phyloP scores from a whole-genome alignment of 2,797 vertebrate species.

The Iguana delicatissima region DNA sequence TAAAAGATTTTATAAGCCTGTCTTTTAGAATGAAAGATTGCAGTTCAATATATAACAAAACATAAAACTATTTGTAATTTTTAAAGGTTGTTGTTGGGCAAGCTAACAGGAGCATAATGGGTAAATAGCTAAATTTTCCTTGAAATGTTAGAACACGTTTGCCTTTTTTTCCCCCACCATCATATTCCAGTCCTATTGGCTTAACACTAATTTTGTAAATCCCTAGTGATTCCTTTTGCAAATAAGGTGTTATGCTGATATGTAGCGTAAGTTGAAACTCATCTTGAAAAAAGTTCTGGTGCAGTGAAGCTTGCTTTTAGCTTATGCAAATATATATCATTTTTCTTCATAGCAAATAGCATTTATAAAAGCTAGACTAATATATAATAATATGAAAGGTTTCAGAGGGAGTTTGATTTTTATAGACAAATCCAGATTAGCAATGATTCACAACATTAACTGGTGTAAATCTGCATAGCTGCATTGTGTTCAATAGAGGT shows the following conservation, averaged over 20 bases:
- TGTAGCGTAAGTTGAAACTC: slow-evolving; percentile 13
- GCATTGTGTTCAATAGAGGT: slow-evolving; percentile 1
- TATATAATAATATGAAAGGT: background rate
- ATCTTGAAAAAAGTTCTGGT: slow-evolving; percentile 26
- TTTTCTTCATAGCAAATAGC: slow-evolving; percentile 17
- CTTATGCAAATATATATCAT: slow-evolving; percentile 13
- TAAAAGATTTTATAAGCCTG: too few relatives aligned
- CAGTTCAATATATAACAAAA: too few relatives aligned
- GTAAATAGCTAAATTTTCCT: slow-evolving; percentile 2
- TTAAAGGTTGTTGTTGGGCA: too few relatives aligned
- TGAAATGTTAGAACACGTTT: slow-evolving; percentile 12
- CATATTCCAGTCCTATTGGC: background rate
- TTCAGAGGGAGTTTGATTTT: slow-evolving; percentile 17
- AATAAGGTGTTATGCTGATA: slow-evolving; percentile 25
- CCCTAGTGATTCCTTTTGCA: slow-evolving; percentile 18
- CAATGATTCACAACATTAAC: slow-evolving; percentile 2
- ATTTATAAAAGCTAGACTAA: slow-evolving; percentile 1
- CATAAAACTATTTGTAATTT: too few relatives aligned
- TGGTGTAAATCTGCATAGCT: slow-evolving; percentile 20
- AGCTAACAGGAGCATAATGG: background rate
- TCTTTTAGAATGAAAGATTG: too few relatives aligned
- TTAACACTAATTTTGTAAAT: slow-evolving; percentile 4
- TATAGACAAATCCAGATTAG: slow-evolving; percentile 8
- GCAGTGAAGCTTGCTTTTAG: slow-evolving; percentile 20
- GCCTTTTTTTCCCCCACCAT: background rate